These are phyloP conservation scores for Tanaodytes sp. DNA, from an alignment of 2,888 invertebrate species.

Conservation along the genomic window DNA sequence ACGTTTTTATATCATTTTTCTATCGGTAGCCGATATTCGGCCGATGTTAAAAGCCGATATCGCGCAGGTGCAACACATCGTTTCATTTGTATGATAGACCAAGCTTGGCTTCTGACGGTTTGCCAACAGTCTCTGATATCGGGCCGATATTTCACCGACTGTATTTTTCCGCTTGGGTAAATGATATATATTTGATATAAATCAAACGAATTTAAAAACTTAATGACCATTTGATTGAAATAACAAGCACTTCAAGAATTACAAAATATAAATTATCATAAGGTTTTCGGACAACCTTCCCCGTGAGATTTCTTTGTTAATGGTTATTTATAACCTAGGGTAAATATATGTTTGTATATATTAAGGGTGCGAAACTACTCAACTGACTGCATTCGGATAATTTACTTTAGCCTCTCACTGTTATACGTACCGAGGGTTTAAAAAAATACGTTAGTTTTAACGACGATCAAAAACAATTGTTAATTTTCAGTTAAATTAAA, in stretches of 20 bases:
- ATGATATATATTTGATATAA: slow-evolving; percentile 10
- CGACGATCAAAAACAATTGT: slow-evolving; percentile 22
- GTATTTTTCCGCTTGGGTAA: no score
- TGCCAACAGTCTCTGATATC: no score
- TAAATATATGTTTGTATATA: slow-evolving; percentile 48
- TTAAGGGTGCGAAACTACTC: slow-evolving; percentile 48
- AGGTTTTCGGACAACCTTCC: slow-evolving; percentile 27
- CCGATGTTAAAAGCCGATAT: no score
- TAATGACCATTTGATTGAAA: slow-evolving; percentile 47
- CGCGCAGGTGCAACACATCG: no score
- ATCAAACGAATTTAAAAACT: slow-evolving; percentile 10
- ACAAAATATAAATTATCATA: slow-evolving; percentile 45
- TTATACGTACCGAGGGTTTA: slow-evolving; percentile 26
- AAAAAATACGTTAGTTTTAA: slow-evolving; percentile 40
- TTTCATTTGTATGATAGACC: no score
- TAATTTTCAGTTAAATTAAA: no score
- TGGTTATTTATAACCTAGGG: slow-evolving; percentile 48
- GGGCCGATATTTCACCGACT: no score
- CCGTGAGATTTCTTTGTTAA: slow-evolving; percentile 39
- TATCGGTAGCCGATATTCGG: no score
- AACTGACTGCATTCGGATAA: slow-evolving; percentile 44
- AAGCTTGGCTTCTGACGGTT: no score
- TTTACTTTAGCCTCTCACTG: slow-evolving; percentile 20
- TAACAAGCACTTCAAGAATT: slow-evolving; percentile 38
- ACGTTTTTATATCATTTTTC: no score